Percentiles rank a stretch among this genome's conserved stretches.
phyloP scores from a whole-genome alignment of 2,113 vertebrate species.

The Mus pahari region DNA sequence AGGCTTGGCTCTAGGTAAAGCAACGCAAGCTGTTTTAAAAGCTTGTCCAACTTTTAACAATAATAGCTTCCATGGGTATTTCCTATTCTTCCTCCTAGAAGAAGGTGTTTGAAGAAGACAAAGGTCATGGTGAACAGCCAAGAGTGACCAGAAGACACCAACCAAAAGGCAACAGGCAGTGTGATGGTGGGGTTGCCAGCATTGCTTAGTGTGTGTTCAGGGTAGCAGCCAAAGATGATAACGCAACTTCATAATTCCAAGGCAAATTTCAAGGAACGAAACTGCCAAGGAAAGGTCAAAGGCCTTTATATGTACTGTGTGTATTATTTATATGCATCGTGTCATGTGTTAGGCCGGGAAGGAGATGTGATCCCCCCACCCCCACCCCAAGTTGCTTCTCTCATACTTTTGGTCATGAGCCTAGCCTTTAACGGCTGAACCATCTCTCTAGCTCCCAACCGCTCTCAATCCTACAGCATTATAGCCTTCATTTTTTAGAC shows the following conservation, averaged over 20 bases:
- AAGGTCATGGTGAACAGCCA: background rate
- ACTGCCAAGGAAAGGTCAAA: background rate
- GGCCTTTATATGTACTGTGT: background rate
- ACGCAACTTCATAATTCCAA: background rate
- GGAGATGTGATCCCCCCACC: background rate
- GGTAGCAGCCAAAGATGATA: background rate
- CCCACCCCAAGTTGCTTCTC: background rate
- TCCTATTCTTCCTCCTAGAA: background rate
- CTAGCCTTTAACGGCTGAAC: background rate
- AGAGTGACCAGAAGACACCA: background rate
- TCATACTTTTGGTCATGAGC: background rate
- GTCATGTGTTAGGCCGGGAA: background rate
- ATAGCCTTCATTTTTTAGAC: background rate
- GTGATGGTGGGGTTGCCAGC: background rate
- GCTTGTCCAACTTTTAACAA: background rate
- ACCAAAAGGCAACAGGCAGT: background rate
- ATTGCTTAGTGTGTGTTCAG: background rate
- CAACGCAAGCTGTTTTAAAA: background rate
- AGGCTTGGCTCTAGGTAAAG: background rate
- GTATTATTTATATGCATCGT: background rate
- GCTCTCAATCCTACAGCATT: background rate
- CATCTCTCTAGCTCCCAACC: background rate
- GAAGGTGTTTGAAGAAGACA: constrained; percentile 4
- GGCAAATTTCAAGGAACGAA: background rate
- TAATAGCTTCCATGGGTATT: background rate